Conservation (phyloP, 1,140 invertebrate genomes). For the Sweltsa coloradensis region DNA sequence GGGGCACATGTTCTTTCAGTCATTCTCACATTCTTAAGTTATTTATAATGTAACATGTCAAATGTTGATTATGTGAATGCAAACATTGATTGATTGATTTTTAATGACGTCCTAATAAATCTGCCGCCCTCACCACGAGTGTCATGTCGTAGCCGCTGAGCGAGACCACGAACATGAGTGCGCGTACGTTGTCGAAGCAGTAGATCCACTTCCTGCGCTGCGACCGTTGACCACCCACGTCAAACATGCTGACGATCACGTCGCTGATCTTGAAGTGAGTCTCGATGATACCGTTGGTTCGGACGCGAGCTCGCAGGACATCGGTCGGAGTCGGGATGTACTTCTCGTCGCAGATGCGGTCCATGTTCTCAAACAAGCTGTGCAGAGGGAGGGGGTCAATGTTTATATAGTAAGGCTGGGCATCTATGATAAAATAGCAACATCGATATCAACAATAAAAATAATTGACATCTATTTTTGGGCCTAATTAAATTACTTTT, state of each 20-base stretch:
- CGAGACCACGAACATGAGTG: conserved; percentile 50
- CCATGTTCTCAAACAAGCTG: conserved; percentile 58
- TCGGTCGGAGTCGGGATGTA: conserved; percentile 61
- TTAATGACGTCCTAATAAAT: too few species aligned
- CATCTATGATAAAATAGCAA: too few species aligned
- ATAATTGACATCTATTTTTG: too few species aligned
- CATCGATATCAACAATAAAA: too few species aligned
- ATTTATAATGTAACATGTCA: too few species aligned
- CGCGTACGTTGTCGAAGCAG: conserved; percentile 53
- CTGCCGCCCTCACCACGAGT: conserved; percentile 42
- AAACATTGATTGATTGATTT: too few species aligned
- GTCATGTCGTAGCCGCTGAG: conserved; percentile 54
- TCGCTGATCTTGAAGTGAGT: conserved; percentile 62
- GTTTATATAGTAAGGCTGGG: too few species aligned
- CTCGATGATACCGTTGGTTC: conserved; percentile 65
- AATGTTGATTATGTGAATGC: too few species aligned
- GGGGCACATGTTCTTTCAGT: too few species aligned
- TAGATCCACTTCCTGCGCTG: conserved; percentile 67
- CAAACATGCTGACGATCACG: conserved; percentile 49
- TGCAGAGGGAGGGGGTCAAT: too few species aligned
- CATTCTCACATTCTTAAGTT: too few species aligned
- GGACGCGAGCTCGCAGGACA: conserved; percentile 54
- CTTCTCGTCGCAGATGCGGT: conserved; percentile 44
- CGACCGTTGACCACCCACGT: conserved; percentile 56
- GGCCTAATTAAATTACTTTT: too few species aligned